Evolutionary conservation across 2,797 vertebrate genomes (phyloP).

Genomic region (Paedocypris micromegethes): DNA sequence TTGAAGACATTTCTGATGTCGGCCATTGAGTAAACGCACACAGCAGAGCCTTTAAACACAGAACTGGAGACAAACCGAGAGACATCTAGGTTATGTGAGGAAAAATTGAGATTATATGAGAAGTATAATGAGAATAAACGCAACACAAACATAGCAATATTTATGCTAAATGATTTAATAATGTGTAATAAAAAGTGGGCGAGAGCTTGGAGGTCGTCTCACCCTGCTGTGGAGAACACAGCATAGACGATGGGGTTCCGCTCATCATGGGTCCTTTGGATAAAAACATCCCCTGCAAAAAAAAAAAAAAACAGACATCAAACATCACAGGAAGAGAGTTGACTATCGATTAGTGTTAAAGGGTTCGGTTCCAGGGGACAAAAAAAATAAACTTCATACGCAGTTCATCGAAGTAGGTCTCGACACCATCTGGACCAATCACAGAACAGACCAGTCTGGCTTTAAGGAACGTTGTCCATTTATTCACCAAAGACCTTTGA

Average conservation of each 20-base stretch:
- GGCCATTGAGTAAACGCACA: constrained; percentile 68
- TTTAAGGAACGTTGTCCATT: constrained; percentile 83
- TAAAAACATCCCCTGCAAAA: constrained; percentile 55
- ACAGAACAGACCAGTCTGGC: constrained; percentile 76
- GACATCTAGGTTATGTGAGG: constrained; percentile 1
- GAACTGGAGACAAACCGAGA: constrained; percentile 53
- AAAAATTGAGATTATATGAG: not conserved
- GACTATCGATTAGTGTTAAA: not conserved
- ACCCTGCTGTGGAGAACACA: constrained; percentile 59
- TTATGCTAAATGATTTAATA: not conserved
- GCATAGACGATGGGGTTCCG: constrained; percentile 57
- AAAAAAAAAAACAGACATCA: constrained; percentile 14
- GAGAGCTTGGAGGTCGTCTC: constrained; percentile 13
- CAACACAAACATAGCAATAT: no score
- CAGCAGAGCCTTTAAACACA: constrained; percentile 69
- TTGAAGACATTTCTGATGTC: constrained; percentile 70
- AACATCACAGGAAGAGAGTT: not conserved
- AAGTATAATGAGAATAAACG: constrained; percentile 7
- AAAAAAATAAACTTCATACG: constrained; percentile 52
- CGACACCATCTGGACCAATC: constrained; percentile 64
- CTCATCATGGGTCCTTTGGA: constrained; percentile 56
- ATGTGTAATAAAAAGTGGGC: not conserved
- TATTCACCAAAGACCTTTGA: constrained; percentile 73
- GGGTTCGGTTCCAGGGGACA: not conserved
- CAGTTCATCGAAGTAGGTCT: constrained; percentile 69